Evolutionary conservation across 2,113 vertebrate species (phyloP), one percentile per base, ranked within the genome.

Genomic region (Oncorhynchus kisutch): DNA sequence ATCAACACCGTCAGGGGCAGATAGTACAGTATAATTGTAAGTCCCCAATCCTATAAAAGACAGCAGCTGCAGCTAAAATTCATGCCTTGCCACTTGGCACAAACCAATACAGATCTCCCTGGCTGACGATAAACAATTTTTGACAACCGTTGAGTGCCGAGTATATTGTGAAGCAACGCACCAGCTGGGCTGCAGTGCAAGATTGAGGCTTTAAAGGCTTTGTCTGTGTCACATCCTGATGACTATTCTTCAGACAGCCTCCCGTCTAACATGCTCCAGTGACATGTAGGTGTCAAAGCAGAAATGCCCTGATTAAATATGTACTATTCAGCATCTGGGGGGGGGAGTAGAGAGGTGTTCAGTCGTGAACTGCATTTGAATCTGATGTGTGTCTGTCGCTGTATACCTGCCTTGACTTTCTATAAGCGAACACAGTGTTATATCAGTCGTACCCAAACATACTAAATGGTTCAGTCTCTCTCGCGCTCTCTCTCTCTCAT

Each of bases 281-380:
- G 85, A 85, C 81, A 78, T 73, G 71, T 65, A 65, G 82, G 85
- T 83, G 83, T 82, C 77, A 82, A 70, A 79, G 74, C 80, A 78
- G 77, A 86, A 82, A 73, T 76, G 82, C 62, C 70, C 82, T 85
- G 85, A 90, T 91, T 89, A 89, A 88, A 89, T 75, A 88, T 86
- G 86, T 68, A 78, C 75, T 54, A 48, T 31, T 79, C 27, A 67
- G 73, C 76, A 85, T 78, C 76, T 76, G 71, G 66, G 71, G 48
- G 45, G 11, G 62, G 7, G 0, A 12, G 84, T 71, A 27, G 60
- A 83, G 85, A 78, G 72, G 75, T 48, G 62, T 70, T 84, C 79
- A 72, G 74, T 76, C 75, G 31, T 86, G 81, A 84, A 85, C 82
- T 68, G 80, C 73, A 85, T 89, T 84, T 74, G 76, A 83, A 85